These are phyloP conservation scores for Lydus trimaculatus DNA, from an alignment of 2,888 invertebrate genomes.

Conservation along the genomic window DNA sequence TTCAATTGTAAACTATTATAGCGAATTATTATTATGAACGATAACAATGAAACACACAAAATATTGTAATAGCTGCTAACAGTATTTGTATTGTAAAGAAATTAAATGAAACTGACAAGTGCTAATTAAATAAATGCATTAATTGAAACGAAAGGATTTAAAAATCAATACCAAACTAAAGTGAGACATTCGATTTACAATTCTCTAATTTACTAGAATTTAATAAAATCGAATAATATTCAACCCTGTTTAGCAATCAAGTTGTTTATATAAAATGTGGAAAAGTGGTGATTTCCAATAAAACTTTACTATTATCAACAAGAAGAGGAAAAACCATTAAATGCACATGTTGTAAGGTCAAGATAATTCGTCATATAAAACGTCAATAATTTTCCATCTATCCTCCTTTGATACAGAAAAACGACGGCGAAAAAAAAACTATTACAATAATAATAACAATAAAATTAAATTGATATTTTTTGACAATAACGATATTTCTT, in stretches of 20 bases:
- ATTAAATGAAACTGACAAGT: background rate
- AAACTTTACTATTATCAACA: background rate
- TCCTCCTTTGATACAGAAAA: too few species aligned
- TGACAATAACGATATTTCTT: background rate
- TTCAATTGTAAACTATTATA: background rate
- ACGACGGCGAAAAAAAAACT: too few species aligned
- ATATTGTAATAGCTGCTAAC: background rate
- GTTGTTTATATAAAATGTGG: background rate
- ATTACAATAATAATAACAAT: background rate
- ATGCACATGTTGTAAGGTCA: background rate
- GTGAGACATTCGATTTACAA: background rate
- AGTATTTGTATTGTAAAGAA: background rate
- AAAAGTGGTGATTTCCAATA: background rate
- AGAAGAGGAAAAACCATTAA: background rate
- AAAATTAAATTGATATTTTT: conserved; percentile 4
- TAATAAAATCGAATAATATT: background rate
- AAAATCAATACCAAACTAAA: background rate
- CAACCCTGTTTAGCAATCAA: background rate
- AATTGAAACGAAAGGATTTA: background rate
- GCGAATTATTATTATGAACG: background rate
- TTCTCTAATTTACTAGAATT: background rate
- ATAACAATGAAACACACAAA: background rate
- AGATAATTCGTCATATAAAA: background rate
- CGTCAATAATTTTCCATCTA: background rate
- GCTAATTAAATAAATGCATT: background rate